Percentiles rank a stretch among this genome's conserved stretches.
Evolutionary conservation across 2,888 invertebrate species (phyloP).

Genomic region (Leucozona laternaria): DNA sequence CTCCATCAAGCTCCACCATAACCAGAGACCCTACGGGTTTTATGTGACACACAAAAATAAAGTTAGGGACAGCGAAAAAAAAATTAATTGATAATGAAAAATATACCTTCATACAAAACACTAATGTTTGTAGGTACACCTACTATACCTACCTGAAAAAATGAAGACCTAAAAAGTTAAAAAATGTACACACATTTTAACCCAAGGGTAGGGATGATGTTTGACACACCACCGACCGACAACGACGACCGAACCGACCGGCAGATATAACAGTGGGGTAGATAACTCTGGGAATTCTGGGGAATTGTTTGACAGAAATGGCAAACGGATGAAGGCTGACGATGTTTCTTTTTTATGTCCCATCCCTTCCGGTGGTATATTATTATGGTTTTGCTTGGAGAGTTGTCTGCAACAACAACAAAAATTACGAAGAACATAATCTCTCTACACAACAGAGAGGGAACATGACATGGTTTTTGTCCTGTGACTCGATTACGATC

Average conservation of each 20-base stretch:
- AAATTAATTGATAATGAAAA: slow-evolving; percentile 75
- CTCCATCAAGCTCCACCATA: slow-evolving; percentile 43
- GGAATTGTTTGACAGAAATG: slow-evolving; percentile 68
- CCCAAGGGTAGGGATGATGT: slow-evolving; percentile 52
- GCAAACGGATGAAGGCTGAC: slow-evolving; percentile 47
- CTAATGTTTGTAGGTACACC: slow-evolving; percentile 23
- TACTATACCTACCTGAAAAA: slow-evolving; percentile 38
- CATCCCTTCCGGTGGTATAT: slow-evolving; percentile 38
- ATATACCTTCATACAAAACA: slow-evolving; percentile 33
- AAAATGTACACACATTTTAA: slow-evolving; percentile 34
- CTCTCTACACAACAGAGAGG: background rate
- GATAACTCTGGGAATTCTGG: slow-evolving; percentile 69
- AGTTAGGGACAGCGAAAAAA: slow-evolving; percentile 53
- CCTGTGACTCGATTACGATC: slow-evolving; percentile 11
- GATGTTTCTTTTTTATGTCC: slow-evolving; percentile 22
- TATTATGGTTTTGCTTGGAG: slow-evolving; percentile 26
- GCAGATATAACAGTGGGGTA: background rate
- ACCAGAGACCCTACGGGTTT: slow-evolving; percentile 28
- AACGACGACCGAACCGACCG: background rate
- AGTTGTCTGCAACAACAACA: background rate
- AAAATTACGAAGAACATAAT: background rate
- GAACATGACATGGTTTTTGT: slow-evolving; percentile 29
- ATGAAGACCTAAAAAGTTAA: background rate
- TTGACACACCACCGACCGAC: slow-evolving; percentile 24
- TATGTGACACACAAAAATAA: slow-evolving; percentile 29